Evolutionary conservation across 2,113 vertebrate species (phyloP), one percentile per base, ranked within the genome.

Genomic region (Haemorhous mexicanus): DNA sequence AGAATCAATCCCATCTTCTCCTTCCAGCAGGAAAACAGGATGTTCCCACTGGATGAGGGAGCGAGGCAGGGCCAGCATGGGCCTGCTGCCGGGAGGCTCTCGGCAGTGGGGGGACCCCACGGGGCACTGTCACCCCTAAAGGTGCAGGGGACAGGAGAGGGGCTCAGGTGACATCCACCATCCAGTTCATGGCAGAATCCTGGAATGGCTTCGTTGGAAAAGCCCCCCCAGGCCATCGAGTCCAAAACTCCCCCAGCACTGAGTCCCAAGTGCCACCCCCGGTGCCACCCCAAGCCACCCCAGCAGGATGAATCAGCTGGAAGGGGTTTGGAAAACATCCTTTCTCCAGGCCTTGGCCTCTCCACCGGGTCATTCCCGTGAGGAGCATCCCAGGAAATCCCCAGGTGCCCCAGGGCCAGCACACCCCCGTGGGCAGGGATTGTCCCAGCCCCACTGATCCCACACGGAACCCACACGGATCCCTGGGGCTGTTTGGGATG

Each of bases 291-390:
- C 73, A 13, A 13, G 23, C 8, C 76, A 30, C 23, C 13, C 1
- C 18, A 5, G 41, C 61, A 24, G 7, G 47, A 59, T 0, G 0
- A 13, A 66, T 9, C 22, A 16, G 43, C 59, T 46, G 55, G 37
- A 12, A 46, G 7, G 33, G 33, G 5, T 9, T 61, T 39, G 30
- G 50, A 23, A 63, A 83, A 24, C 15, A 10, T 6, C 16, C 0
- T 22, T 32, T 22, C 23, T 22, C 50, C 7, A 0, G 64, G 64
- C n/a, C 63, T 43, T 2, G 2, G 5, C 30, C 41, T 75, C 61
- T n/a, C 35, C 3, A 0, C 5, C 3, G 1, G 2, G 11, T 47
- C 11, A 9, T 55, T 64, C 49, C 78, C 6, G 0, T 1, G 44
- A 43, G 72, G 68, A 93, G 2, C 63, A 32, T 17, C n/a, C 73